Evolutionary conservation across 35 echinoderm and acorn worm species (phyloP).

Genomic region (Lytechinus variegatus): DNA sequence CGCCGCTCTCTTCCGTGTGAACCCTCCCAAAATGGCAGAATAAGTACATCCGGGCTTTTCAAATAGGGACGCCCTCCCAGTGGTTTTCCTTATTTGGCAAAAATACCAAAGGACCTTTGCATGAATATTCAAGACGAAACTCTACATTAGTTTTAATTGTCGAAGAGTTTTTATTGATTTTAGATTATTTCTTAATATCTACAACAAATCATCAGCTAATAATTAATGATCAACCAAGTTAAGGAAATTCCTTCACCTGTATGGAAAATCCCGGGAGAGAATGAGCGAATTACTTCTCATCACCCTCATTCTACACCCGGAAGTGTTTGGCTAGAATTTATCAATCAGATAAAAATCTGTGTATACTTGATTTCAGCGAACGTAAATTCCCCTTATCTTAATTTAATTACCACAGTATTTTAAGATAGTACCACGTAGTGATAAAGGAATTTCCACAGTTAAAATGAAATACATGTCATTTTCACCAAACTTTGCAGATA

Average conservation of each 20-base stretch:
- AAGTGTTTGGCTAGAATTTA: not conserved
- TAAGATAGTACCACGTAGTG: too few species aligned
- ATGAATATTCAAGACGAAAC: slow-evolving; percentile 28
- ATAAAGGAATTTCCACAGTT: too few species aligned
- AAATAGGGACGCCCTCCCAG: slow-evolving; percentile 34
- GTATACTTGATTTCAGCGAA: too few species aligned
- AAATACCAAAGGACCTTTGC: not conserved
- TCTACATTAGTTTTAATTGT: not conserved
- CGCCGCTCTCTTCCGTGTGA: not conserved
- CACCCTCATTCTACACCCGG: not conserved
- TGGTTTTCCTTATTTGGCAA: slow-evolving; percentile 49
- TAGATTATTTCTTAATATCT: not conserved
- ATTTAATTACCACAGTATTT: too few species aligned
- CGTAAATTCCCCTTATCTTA: too few species aligned
- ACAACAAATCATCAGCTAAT: not conserved
- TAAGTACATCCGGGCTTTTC: slow-evolving; percentile 28
- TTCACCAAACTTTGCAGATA: too few species aligned
- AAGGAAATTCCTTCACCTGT: not conserved
- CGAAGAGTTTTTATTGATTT: not conserved
- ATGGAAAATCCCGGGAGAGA: too few species aligned
- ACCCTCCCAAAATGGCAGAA: slow-evolving; percentile 41
- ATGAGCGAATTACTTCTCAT: too few species aligned
- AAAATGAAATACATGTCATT: too few species aligned
- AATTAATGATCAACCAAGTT: not conserved
- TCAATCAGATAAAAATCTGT: too few species aligned